These are phyloP conservation scores for Ganaspis sp. DNA, from an alignment of 1,140 invertebrate genomes.

Conservation along the genomic window DNA sequence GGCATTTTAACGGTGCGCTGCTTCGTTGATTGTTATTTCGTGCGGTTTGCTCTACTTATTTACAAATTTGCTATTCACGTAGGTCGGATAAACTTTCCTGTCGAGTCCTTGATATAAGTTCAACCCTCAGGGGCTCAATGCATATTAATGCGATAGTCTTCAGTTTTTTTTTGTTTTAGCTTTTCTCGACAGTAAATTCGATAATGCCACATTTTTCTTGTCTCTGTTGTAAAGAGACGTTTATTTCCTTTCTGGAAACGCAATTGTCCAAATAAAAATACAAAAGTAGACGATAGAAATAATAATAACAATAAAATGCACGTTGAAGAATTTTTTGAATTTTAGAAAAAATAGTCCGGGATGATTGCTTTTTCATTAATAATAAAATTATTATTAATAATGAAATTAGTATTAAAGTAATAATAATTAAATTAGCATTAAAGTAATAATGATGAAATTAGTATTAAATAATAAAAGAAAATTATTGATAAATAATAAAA, in stretches of 20 bases:
- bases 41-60: neutral
- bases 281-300: no score
- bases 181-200: neutral
- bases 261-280: no score
- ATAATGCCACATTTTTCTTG: neutral
- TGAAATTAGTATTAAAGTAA: no score
- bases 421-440: no score
- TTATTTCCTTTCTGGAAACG: neutral
- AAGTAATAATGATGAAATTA: no score
- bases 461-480: no score
- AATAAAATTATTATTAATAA: no score
- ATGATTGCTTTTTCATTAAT: no score
- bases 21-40: neutral
- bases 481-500: no score
- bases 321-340: no score
- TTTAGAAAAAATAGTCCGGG: no score
- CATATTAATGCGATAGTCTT: slow-evolving; percentile 3
- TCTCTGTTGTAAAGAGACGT: neutral
- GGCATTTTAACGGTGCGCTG: neutral
- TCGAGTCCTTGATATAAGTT: slow-evolving; percentile 19
- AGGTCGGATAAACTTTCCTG: neutral
- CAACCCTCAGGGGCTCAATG: neutral
- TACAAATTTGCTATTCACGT: neutral
- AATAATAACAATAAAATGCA: no score
- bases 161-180: neutral